These are phyloP conservation scores for Crypturellus undulatus DNA, from an alignment of 2,113 vertebrate genomes.

Conservation along the genomic window DNA sequence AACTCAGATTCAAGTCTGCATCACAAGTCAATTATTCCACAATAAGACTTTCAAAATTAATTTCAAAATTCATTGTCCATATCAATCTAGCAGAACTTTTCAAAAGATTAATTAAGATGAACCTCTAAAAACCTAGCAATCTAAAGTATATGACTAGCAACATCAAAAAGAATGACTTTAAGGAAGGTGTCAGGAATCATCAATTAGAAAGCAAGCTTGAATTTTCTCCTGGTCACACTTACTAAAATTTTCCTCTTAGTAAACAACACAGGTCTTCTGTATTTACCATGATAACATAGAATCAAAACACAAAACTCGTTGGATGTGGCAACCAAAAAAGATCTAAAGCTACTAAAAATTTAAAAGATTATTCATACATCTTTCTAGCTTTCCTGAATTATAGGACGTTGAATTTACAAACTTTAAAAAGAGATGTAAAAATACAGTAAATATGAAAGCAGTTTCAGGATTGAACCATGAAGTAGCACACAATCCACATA, in stretches of 20 bases:
- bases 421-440: neutral
- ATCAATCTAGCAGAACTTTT: neutral
- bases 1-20: neutral
- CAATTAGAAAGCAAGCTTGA: slow-evolving; percentile 6
- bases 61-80: neutral
- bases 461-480: slow-evolving; percentile 7
- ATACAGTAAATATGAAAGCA: slow-evolving; percentile 2
- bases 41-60: neutral
- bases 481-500: neutral
- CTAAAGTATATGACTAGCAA: slow-evolving; percentile 10
- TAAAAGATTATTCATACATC: neutral
- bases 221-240: neutral
- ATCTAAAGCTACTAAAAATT: slow-evolving; percentile 23
- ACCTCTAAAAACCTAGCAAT: neutral
- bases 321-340: neutral
- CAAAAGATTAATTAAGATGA: slow-evolving; percentile 45
- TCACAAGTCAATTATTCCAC: neutral
- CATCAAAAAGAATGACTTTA: slow-evolving; percentile 33
- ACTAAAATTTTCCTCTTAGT: neutral
- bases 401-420: neutral
- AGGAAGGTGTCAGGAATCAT: neutral
- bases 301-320: neutral
- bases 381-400: neutral
- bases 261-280: slow-evolving; percentile 13
- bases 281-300: slow-evolving; percentile 13